Evolutionary conservation across 2,797 vertebrate species (phyloP).

Genomic region (Poeciliopsis presidionis): DNA sequence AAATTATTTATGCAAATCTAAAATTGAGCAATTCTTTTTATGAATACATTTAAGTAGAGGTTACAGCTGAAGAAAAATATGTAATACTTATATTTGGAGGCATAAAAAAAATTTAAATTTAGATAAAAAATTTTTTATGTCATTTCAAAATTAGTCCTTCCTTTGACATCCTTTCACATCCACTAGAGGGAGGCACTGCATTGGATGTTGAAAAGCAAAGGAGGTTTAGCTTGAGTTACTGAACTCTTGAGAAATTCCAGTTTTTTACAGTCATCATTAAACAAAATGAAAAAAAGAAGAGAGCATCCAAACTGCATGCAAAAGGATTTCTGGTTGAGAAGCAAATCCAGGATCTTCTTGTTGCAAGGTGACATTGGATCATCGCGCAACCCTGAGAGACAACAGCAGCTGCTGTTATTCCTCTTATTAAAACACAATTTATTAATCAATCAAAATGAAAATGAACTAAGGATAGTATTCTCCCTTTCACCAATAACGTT

Average conservation of each 20-base stretch:
- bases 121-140: background rate
- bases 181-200: slow-evolving; percentile 67
- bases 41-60: background rate
- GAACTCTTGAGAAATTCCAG: background rate
- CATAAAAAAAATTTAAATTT: background rate
- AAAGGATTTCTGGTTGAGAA: background rate
- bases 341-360: background rate
- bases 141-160: slow-evolving; percentile 3
- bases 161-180: slow-evolving; percentile 7
- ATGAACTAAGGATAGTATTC: background rate
- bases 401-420: background rate
- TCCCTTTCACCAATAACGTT: background rate
- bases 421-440: background rate
- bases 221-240: background rate
- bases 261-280: background rate
- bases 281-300: background rate
- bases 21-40: background rate
- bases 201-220: slow-evolving; percentile 16
- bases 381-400: background rate
- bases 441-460: background rate
- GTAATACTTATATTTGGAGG: background rate
- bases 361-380: background rate
- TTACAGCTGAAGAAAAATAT: background rate
- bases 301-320: background rate
- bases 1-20: background rate